phyloP scores from a whole-genome alignment of 1,140 invertebrate species.

The Drosophila busckii region DNA sequence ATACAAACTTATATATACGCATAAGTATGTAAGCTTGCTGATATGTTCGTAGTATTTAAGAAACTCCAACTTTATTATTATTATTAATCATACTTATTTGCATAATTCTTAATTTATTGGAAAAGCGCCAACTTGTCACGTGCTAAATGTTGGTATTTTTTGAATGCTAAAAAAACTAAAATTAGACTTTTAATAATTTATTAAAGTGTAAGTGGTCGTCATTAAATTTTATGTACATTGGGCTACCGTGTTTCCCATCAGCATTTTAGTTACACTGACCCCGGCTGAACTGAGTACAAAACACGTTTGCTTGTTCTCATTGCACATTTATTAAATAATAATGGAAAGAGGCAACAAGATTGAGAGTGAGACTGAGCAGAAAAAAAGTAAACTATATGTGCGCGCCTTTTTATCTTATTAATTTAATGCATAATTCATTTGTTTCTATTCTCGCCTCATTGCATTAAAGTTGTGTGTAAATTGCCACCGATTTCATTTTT shows the following conservation, averaged over 20 bases:
- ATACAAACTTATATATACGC: too few relatives aligned
- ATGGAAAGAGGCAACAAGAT: too few relatives aligned
- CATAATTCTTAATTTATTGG: neutral
- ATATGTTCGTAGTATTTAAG: too few relatives aligned
- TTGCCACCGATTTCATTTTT: conserved; percentile 28
- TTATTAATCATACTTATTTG: too few relatives aligned
- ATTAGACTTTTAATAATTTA: conserved; percentile 5
- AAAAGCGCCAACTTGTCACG: conserved; percentile 22
- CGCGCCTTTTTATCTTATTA: conserved; percentile 13
- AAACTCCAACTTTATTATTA: too few relatives aligned
- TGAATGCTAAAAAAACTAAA: neutral
- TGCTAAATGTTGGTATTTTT: conserved; percentile 6
- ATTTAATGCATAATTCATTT: conserved; percentile 30
- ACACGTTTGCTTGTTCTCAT: conserved; percentile 12
- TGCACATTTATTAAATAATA: neutral
- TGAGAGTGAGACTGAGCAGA: too few relatives aligned
- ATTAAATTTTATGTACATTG: too few relatives aligned
- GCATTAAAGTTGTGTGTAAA: conserved; percentile 27
- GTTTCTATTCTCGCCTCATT: conserved; percentile 14
- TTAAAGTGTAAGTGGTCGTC: too few relatives aligned
- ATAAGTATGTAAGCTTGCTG: too few relatives aligned
- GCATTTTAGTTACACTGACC: conserved; percentile 34
- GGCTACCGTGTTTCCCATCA: neutral
- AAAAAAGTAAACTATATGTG: too few relatives aligned
- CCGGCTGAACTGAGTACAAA: conserved; percentile 1